Percentiles rank a stretch among this genome's conserved stretches.
Evolutionary conservation across 2,797 vertebrate genomes (phyloP).

Genomic region (Arctocebus calabarensis): DNA sequence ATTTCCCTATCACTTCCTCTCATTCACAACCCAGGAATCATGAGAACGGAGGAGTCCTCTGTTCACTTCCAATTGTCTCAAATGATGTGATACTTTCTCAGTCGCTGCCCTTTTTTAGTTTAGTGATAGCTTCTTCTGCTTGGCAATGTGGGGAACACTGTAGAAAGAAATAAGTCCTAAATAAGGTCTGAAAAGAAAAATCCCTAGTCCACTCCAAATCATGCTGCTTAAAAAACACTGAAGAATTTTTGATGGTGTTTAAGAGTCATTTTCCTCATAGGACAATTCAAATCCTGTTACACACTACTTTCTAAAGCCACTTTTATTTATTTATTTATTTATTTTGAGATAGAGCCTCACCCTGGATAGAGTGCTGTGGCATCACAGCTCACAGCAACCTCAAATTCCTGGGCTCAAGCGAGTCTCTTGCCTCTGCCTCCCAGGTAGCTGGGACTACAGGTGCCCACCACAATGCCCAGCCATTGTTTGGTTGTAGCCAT

Average conservation of each 20-base stretch:
- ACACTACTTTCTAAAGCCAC: not conserved
- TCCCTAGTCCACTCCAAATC: slow-evolving; percentile 69
- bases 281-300: slow-evolving; percentile 1
- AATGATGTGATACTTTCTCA: not conserved
- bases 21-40: slow-evolving; percentile 52
- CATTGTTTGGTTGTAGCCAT: too few species aligned
- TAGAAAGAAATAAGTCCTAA: slow-evolving; percentile 84
- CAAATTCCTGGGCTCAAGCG: too few species aligned
- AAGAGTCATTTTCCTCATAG: slow-evolving; percentile 26
- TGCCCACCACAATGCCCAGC: too few species aligned
- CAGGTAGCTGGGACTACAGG: too few species aligned
- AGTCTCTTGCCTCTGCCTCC: too few species aligned
- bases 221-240: slow-evolving; percentile 26
- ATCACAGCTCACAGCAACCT: too few species aligned
- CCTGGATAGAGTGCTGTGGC: too few species aligned
- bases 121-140: slow-evolving; percentile 78
- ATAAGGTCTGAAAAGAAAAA: slow-evolving; percentile 83
- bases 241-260: slow-evolving; percentile 6
- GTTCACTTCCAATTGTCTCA: not conserved
- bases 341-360: too few species aligned
- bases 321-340: not conserved
- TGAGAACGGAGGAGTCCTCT: not conserved
- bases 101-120: slow-evolving; percentile 63
- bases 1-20: slow-evolving; percentile 51
- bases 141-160: slow-evolving; percentile 72